A percentile compares a stretch with the other conserved stretches of the same genome.
These are phyloP conservation scores for Ceriagrion tenellum DNA, from an alignment of 2,888 invertebrate genomes.

Conservation along the genomic window DNA sequence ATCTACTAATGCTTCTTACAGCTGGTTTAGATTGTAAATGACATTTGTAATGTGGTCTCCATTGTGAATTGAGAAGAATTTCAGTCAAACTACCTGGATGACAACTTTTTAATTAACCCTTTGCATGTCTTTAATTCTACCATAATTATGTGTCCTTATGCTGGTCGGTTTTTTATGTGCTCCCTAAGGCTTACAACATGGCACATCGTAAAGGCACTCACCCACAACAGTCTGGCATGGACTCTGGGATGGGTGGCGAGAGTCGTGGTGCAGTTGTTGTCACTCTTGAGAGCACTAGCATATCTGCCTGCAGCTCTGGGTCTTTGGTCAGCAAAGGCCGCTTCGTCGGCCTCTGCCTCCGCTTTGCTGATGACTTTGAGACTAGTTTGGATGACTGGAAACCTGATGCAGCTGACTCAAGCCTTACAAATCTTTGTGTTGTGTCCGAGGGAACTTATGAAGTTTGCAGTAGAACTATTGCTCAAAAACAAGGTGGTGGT, in stretches of 20 bases:
- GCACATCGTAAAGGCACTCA: constrained; percentile 30
- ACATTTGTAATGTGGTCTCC: no score
- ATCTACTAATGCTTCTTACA: no score
- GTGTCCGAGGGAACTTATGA: constrained; percentile 99
- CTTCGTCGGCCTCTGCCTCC: constrained; percentile 93
- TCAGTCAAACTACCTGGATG: no score
- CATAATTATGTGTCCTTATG: not conserved
- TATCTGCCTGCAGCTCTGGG: constrained; percentile 97
- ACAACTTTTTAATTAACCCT: not conserved
- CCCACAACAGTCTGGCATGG: constrained; percentile 43
- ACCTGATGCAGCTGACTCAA: constrained; percentile 89
- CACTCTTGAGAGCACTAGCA: constrained; percentile 97
- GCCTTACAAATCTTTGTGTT: constrained; percentile 94
- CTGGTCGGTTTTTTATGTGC: not conserved
- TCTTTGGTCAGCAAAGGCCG: constrained; percentile 94
- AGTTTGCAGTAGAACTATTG: constrained; percentile 95
- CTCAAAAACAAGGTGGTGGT: constrained; percentile 89
- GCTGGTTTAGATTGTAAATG: no score
- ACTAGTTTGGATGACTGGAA: constrained; percentile 98
- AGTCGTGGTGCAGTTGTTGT: constrained; percentile 95
- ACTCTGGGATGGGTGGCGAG: constrained; percentile 77
- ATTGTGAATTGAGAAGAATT: no score
- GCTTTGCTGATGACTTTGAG: constrained; percentile 98
- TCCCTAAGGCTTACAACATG: constrained; percentile 35
- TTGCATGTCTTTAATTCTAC: no score